A percentile compares a stretch with the other conserved stretches of the same genome.
Evolutionary conservation across 2,113 vertebrate species (phyloP).

Genomic region (Prunella fulvescens): DNA sequence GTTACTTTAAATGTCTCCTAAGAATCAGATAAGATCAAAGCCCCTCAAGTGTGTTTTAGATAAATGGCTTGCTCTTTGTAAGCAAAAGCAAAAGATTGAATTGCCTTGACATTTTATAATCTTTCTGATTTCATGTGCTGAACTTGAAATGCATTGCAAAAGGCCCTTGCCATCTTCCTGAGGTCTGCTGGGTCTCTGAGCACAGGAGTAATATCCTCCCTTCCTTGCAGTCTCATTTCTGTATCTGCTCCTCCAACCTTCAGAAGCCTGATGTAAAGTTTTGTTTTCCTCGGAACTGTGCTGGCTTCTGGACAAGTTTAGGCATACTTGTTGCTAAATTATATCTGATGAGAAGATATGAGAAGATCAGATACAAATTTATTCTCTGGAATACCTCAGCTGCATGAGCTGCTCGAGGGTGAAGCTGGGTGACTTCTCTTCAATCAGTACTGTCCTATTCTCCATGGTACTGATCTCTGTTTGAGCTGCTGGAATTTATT

Average conservation of each 20-base stretch:
- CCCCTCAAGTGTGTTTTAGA: not conserved
- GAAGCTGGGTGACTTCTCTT: not conserved
- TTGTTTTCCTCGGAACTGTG: not conserved
- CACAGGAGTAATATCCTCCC: not conserved
- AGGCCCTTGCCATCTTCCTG: not conserved
- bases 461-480: not conserved
- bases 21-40: not conserved
- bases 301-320: not conserved
- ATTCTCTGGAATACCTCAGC: not conserved
- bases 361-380: not conserved
- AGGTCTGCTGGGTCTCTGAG: not conserved
- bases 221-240: not conserved
- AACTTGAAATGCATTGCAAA: not conserved
- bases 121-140: not conserved
- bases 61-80: slow-evolving; percentile 2
- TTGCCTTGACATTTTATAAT: slow-evolving; percentile 39
- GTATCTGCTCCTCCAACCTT: not conserved
- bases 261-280: not conserved
- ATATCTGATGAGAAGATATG: not conserved
- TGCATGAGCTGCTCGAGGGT: not conserved
- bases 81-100: slow-evolving; percentile 4
- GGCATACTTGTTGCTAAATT: not conserved
- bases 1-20: not conserved
- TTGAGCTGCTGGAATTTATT: not conserved
- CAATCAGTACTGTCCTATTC: not conserved